These are phyloP conservation scores for Neodontobutis hainanensis DNA, from an alignment of 2,113 vertebrate genomes.

Conservation along the genomic window DNA sequence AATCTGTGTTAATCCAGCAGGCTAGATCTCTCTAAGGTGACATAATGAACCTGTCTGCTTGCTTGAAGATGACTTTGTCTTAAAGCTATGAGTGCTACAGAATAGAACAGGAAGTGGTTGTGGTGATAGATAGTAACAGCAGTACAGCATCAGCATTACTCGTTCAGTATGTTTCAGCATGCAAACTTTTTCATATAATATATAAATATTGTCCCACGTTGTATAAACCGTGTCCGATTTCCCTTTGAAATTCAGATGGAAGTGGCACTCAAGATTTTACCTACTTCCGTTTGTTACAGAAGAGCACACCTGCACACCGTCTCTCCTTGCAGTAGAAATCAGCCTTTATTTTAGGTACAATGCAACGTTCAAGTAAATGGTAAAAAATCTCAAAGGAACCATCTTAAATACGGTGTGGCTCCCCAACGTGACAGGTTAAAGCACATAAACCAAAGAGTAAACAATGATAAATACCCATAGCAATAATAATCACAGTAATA, in stretches of 20 bases:
- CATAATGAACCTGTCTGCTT: neutral
- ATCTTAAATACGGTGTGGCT: no score
- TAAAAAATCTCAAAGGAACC: no score
- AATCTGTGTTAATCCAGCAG: constrained; percentile 3
- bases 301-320: no score
- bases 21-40: neutral
- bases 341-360: no score
- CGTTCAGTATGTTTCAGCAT: neutral
- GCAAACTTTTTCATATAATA: neutral
- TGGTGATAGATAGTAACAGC: constrained; percentile 20
- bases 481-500: no score
- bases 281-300: neutral
- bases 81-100: constrained; percentile 16
- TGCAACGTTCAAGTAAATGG: no score
- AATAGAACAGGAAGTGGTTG: constrained; percentile 69
- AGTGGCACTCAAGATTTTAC: neutral
- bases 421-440: no score
- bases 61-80: neutral
- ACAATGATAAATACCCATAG: no score
- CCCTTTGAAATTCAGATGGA: constrained; percentile 6
- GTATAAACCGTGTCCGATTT: neutral
- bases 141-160: neutral
- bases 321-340: no score
- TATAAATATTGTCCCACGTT: neutral
- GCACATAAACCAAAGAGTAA: no score